Conservation (phyloP, 2,888 invertebrate species). For the Tribolium freemani region DNA sequence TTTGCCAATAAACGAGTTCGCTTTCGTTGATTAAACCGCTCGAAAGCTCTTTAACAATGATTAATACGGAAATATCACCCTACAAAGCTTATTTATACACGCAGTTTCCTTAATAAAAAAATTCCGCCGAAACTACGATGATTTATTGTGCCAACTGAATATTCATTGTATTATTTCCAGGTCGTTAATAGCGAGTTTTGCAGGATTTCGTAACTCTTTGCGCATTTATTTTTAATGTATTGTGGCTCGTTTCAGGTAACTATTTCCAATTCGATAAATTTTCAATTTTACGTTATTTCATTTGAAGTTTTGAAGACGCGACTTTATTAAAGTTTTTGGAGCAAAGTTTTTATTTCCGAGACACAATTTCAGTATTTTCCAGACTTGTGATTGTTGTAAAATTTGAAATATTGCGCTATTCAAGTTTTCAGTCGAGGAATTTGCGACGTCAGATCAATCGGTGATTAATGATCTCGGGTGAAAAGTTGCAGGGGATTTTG, state of each 20-base stretch:
- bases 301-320: neutral
- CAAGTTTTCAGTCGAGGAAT: neutral
- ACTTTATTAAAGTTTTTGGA: neutral
- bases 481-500: neutral
- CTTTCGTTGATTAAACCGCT: conserved; percentile 31
- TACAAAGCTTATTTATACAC: conserved; percentile 12
- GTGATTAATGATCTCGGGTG: neutral
- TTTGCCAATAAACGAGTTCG: conserved; percentile 32
- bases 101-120: conserved; percentile 2
- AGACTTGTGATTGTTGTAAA: neutral
- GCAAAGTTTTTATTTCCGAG: neutral
- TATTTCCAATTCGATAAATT: neutral
- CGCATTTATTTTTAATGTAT: neutral
- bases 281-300: neutral
- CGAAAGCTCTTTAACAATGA: conserved; percentile 23
- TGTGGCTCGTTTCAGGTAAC: neutral
- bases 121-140: neutral
- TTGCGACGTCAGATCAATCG: neutral
- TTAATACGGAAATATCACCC: conserved; percentile 26
- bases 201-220: neutral
- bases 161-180: neutral
- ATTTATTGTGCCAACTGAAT: neutral
- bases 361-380: neutral
- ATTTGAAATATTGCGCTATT: neutral
- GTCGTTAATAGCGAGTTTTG: neutral